phyloP scores from a whole-genome alignment of 2,888 invertebrate genomes.

The Drosophila recens region DNA sequence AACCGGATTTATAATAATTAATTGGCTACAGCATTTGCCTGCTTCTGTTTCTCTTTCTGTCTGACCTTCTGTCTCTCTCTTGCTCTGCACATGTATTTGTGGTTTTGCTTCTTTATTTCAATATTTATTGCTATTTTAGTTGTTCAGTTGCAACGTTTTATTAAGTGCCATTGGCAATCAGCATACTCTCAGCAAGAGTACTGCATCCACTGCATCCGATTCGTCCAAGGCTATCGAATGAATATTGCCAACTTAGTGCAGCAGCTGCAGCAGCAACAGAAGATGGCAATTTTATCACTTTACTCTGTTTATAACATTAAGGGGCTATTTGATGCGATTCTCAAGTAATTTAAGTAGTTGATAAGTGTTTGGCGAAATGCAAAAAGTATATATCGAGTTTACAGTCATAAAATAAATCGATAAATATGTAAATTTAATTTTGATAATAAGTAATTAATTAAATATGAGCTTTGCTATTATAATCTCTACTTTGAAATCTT shows the following conservation, averaged over 20 bases:
- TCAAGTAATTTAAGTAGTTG: slow-evolving; percentile 16
- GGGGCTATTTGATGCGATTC: slow-evolving; percentile 20
- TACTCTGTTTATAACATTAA: slow-evolving; percentile 37
- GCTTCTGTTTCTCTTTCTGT: background rate
- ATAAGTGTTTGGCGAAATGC: slow-evolving; percentile 12
- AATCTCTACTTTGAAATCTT: no score
- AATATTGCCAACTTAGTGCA: background rate
- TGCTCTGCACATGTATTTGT: slow-evolving; percentile 13
- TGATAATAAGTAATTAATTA: no score
- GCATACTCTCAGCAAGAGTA: slow-evolving; percentile 23
- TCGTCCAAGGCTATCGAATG: background rate
- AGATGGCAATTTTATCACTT: slow-evolving; percentile 34
- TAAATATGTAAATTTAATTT: no score
- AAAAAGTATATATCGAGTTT: slow-evolving; percentile 3
- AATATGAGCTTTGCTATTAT: no score
- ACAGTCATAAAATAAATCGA: background rate
- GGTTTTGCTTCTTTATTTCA: slow-evolving; percentile 35
- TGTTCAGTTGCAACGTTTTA: slow-evolving; percentile 62
- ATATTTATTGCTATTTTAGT: slow-evolving; percentile 65
- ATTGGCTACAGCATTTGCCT: slow-evolving; percentile 72
- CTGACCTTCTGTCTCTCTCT: background rate
- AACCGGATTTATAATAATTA: slow-evolving; percentile 75
- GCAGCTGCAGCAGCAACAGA: slow-evolving; percentile 1
- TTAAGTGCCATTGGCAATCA: slow-evolving; percentile 60
- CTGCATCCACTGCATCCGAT: slow-evolving; percentile 3